Percentiles rank a stretch among this genome's conserved stretches.
Evolutionary conservation across 2,797 vertebrate genomes (phyloP).

Genomic region (Babyrousa celebensis): DNA sequence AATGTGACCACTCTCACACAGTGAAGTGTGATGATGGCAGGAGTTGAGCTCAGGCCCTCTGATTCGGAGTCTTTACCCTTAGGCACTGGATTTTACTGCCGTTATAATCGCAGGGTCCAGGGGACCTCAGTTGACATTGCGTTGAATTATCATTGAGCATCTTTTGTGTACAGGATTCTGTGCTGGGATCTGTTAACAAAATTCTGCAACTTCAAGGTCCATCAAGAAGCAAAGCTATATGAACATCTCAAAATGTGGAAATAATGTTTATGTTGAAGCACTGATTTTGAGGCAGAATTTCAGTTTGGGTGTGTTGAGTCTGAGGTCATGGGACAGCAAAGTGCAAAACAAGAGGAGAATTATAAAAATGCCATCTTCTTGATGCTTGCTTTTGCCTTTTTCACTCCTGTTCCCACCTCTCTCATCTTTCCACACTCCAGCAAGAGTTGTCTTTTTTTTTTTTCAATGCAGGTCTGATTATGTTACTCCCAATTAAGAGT

Average conservation of each 20-base stretch:
- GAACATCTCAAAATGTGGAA: constrained; percentile 17
- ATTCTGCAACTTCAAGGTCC: not conserved
- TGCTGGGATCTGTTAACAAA: constrained; percentile 26
- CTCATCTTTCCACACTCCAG: not conserved
- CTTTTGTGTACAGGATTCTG: not conserved
- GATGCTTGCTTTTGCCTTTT: not conserved
- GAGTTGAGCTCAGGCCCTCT: constrained; percentile 39
- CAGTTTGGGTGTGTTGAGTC: not conserved
- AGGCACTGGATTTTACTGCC: not conserved
- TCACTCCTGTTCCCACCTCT: not conserved
- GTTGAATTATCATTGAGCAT: not conserved
- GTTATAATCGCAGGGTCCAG: not conserved
- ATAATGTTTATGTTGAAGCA: constrained; percentile 23
- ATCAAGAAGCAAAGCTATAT: not conserved
- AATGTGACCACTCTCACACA: not conserved
- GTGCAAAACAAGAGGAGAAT: not conserved
- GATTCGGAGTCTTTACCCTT: constrained; percentile 28
- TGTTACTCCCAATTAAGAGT: constrained; percentile 20
- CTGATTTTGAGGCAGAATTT: not conserved
- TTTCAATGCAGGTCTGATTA: not conserved
- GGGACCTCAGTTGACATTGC: not conserved
- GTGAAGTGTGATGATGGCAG: not conserved
- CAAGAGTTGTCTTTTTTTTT: not conserved
- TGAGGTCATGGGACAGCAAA: not conserved
- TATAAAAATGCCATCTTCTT: not conserved